Evolutionary conservation across 2,113 vertebrate genomes (phyloP).

Genomic region (Oryctolagus cuniculus): DNA sequence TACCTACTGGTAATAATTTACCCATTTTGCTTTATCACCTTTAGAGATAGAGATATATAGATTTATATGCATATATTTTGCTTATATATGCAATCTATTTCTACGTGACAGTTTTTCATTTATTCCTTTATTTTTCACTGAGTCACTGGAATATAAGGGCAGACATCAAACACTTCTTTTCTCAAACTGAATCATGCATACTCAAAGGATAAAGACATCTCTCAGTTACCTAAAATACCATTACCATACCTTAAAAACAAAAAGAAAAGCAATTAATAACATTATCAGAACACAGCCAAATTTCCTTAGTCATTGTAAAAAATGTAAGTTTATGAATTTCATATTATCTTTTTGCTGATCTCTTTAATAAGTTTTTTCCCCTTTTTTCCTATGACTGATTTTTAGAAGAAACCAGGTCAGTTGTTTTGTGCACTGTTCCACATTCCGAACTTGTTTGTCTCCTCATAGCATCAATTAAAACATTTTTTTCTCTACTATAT

Average conservation of each 20-base stretch:
- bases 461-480: slow-evolving; percentile 34
- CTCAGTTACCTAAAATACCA: neutral
- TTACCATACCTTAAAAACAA: neutral
- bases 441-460: slow-evolving; percentile 44
- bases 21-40: neutral
- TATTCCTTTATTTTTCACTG: slow-evolving; percentile 16
- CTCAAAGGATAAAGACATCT: neutral
- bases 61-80: neutral
- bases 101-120: neutral
- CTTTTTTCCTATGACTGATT: neutral
- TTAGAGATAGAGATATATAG: neutral
- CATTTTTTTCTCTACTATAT: slow-evolving; percentile 17
- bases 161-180: neutral
- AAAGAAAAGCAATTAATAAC: neutral
- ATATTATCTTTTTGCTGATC: neutral
- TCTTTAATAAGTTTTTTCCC: neutral
- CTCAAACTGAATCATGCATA: neutral
- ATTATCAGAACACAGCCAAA: slow-evolving; percentile 8
- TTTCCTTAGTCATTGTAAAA: neutral
- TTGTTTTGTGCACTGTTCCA: slow-evolving; percentile 12
- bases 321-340: neutral
- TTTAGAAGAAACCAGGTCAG: slow-evolving; percentile 54
- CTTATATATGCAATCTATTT: neutral
- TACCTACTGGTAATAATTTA: neutral
- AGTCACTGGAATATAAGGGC: neutral